These are phyloP conservation scores for Cantharis rufa DNA, from an alignment of 2,888 invertebrate species.

Conservation along the genomic window DNA sequence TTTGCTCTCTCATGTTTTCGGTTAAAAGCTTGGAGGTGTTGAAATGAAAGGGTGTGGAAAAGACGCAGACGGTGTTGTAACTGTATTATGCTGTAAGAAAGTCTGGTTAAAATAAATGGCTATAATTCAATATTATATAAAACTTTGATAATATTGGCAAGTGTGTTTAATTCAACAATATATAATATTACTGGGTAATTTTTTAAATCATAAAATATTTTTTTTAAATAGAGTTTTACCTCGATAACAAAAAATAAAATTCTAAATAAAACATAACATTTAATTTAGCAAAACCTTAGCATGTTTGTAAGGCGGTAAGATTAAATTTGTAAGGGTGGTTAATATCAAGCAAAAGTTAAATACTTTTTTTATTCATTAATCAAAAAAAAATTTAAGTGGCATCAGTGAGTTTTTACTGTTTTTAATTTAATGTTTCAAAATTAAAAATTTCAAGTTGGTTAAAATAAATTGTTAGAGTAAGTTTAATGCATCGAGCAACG, in stretches of 20 bases:
- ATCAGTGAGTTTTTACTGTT: too few relatives aligned
- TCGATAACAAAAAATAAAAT: too few relatives aligned
- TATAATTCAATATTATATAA: not conserved
- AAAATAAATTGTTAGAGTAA: not conserved
- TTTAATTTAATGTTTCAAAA: not conserved
- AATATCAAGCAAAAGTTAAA: too few relatives aligned
- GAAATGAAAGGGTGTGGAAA: not conserved
- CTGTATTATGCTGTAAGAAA: not conserved
- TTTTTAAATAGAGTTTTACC: too few relatives aligned
- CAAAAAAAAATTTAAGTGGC: too few relatives aligned
- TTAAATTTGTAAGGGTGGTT: too few relatives aligned
- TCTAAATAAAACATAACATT: too few relatives aligned
- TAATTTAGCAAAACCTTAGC: too few relatives aligned
- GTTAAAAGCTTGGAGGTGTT: not conserved
- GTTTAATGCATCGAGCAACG: not conserved
- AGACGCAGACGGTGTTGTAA: not conserved
- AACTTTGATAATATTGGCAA: not conserved
- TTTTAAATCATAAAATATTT: too few relatives aligned
- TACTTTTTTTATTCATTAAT: too few relatives aligned
- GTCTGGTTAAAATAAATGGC: not conserved
- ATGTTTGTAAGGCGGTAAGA: too few relatives aligned
- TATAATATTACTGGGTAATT: too few relatives aligned
- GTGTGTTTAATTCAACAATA: not conserved
- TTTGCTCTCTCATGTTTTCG: not conserved
- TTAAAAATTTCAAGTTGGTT: not conserved